Base-by-base conservation (phyloP, 2,888 invertebrate species). In the Torymus aiolomorphi region DNA sequence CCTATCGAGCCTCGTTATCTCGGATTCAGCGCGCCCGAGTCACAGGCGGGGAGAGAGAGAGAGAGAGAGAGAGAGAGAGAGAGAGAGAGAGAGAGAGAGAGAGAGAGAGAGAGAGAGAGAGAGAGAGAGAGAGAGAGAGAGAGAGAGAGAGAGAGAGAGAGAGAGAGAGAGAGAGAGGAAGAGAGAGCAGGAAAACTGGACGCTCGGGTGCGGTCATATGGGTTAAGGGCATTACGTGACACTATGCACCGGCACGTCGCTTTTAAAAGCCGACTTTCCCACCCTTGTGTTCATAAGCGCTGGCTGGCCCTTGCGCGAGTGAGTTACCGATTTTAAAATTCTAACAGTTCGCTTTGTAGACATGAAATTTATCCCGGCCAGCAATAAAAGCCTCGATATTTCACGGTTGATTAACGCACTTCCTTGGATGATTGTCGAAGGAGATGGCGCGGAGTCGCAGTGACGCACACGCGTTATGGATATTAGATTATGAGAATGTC, bases 151-250 rank as follows among this genome's bases (percentile, higher is more conserved):
- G 3, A 2, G 24, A 24, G 24, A 24, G 24, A 24, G 24, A 24
- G 24, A 24, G 24, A 24, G 24, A 24, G 24, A 24, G 24, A 24
- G 24, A 24, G 24, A 31, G 31, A 31, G 3, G 5, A 14, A 14
- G 24, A 61, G 54, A 51, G 71, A 16, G n/a, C 16, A 61, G 20
- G 18, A 76, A 77, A 77, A 57, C 65, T 77, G 71, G 62, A 71
- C 31, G 65, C 20, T 4, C 62, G 59, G 69, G 56, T 31, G 65
- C 71, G 51, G 18, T 59, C 67, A 77, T 71, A 57, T 71, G 65
- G 65, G 71, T 77, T 71, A 77, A 77, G 57, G 75, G 57, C 65
- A 62, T 11, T 71, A 65, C 65, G 77, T 77, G 77, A 77, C 52
- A 61, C 49, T 77, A 77, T 77, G 65, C 65, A n/a, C 11, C 4